These are phyloP conservation scores for Pluvialis apricaria DNA, from an alignment of 2,113 vertebrate species.

Conservation along the genomic window DNA sequence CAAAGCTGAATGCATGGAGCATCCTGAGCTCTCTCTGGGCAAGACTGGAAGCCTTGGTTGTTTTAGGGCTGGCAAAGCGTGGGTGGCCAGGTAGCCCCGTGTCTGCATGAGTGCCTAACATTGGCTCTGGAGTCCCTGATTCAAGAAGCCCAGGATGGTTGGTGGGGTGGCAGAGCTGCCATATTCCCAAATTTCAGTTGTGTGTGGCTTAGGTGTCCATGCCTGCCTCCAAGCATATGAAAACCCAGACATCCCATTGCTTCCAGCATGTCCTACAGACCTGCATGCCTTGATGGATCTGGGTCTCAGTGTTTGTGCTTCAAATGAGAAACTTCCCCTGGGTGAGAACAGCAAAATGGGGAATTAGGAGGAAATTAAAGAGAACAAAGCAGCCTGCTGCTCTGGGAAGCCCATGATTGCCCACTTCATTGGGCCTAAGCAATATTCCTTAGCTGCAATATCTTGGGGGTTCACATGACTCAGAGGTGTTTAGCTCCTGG, in stretches of 20 bases:
- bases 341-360: neutral
- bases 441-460: neutral
- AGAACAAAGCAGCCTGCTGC: neutral
- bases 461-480: accelerated
- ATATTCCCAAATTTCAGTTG: neutral
- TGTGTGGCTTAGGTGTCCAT: accelerated
- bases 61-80: neutral
- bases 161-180: neutral
- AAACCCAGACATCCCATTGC: neutral
- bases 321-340: neutral
- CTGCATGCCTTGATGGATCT: neutral
- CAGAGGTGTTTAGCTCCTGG: neutral
- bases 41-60: neutral
- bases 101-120: neutral
- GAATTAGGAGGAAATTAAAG: neutral
- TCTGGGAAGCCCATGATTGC: neutral
- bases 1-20: neutral
- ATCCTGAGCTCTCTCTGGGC: accelerated
- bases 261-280: neutral
- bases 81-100: neutral
- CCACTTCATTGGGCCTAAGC: neutral
- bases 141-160: neutral
- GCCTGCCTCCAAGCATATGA: neutral
- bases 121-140: neutral
- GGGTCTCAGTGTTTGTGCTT: neutral